These are phyloP conservation scores for Trigoniulus corallinus DNA, from an alignment of 1,140 invertebrate species.

Conservation along the genomic window DNA sequence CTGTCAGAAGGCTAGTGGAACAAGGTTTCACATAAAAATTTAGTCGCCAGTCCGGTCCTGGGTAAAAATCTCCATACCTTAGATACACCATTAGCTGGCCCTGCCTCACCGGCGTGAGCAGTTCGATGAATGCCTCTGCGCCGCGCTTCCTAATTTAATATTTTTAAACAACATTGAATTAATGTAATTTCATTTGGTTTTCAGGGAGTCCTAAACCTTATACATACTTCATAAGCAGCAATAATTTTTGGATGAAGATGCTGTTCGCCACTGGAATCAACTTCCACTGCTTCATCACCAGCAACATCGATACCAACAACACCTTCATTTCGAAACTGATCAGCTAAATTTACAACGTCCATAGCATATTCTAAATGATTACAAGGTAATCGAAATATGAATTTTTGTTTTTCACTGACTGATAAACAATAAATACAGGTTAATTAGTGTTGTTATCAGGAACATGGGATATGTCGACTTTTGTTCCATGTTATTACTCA, in stretches of 20 bases:
- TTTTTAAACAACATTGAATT: neutral
- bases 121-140: conserved; percentile 34
- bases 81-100: conserved; percentile 25
- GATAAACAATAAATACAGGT: too few relatives aligned
- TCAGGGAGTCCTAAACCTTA: neutral
- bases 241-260: conserved; percentile 7
- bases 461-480: too few relatives aligned
- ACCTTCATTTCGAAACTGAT: conserved; percentile 29
- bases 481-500: too few relatives aligned
- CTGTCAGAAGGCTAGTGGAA: neutral
- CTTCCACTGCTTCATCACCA: conserved; percentile 29
- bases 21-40: neutral
- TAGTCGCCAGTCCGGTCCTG: too few relatives aligned
- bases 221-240: conserved; percentile 2
- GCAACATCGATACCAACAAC: conserved; percentile 44
- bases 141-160: conserved; percentile 24
- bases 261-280: conserved; percentile 13
- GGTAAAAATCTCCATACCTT: conserved; percentile 18
- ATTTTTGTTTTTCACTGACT: neutral
- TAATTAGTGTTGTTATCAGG: too few relatives aligned
- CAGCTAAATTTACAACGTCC: conserved; percentile 34
- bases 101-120: conserved; percentile 40
- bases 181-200: neutral
- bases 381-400: neutral
- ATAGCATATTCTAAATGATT: conserved; percentile 23